Conservation (phyloP, 1,140 invertebrate species). For the Physella acuta region DNA sequence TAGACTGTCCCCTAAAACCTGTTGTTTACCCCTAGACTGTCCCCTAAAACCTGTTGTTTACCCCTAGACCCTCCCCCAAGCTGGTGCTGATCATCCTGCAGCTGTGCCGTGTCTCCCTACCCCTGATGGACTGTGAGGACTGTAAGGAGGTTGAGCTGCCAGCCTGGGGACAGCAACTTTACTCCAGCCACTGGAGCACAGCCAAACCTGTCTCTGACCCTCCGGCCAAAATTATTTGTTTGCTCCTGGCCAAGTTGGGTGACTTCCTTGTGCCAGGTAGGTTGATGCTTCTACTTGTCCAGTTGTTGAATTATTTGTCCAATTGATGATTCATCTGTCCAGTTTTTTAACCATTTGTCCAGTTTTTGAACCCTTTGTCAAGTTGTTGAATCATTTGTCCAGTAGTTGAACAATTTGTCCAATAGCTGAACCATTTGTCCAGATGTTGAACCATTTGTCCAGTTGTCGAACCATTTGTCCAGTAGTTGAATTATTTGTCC, state of each 20-base stretch:
- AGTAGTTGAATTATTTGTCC: too few species aligned
- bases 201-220: slow-evolving; percentile 46
- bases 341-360: too few species aligned
- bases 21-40: slow-evolving; percentile 58
- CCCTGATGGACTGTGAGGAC: slow-evolving; percentile 54
- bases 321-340: too few species aligned
- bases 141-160: slow-evolving; percentile 55
- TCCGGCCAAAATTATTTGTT: slow-evolving; percentile 51
- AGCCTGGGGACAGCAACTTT: slow-evolving; percentile 49
- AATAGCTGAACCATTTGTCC: too few species aligned
- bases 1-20: slow-evolving; percentile 60
- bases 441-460: too few species aligned
- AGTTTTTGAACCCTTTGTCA: too few species aligned
- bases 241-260: slow-evolving; percentile 58
- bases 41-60: too few species aligned
- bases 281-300: not conserved
- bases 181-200: slow-evolving; percentile 41
- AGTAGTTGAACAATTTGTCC: too few species aligned
- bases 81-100: slow-evolving; percentile 59
- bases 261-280: slow-evolving; percentile 60
- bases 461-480: too few species aligned
- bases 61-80: slow-evolving; percentile 57
- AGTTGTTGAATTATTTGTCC: too few species aligned
- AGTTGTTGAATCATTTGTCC: too few species aligned
- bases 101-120: slow-evolving; percentile 58